Evolutionary conservation across 2,113 vertebrate genomes (phyloP).

Genomic region (Zeus faber): DNA sequence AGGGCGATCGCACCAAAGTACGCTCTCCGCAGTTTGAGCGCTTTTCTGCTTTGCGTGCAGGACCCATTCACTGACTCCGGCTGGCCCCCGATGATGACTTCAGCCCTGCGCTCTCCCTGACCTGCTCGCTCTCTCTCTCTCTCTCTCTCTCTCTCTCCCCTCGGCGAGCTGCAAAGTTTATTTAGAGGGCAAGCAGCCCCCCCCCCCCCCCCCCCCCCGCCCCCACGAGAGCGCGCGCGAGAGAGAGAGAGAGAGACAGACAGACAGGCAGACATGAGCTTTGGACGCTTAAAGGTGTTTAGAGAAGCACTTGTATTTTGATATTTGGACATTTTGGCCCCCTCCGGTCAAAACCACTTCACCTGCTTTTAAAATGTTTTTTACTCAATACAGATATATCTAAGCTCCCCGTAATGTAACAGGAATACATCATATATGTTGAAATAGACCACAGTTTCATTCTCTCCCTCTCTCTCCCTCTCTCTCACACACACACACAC

Average conservation of each 20-base stretch:
- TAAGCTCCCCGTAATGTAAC: no score
- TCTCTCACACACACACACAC: no score
- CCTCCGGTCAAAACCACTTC: no score
- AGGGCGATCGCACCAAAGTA: conserved; percentile 30
- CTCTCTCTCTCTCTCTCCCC: conserved; percentile 55
- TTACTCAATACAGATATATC: no score
- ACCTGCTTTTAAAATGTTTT: no score
- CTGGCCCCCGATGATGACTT: conserved; percentile 72
- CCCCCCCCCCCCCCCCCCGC: no score
- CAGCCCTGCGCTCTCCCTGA: conserved; percentile 63
- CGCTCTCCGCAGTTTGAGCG: conserved; percentile 62
- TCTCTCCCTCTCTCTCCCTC: no score
- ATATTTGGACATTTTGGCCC: no score
- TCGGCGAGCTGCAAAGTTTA: conserved; percentile 74
- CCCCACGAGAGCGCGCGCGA: conserved; percentile 51
- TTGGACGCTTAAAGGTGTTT: no score
- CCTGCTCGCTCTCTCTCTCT: conserved; percentile 42
- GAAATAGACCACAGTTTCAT: no score
- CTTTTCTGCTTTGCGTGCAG: conserved; percentile 63
- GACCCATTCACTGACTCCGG: conserved; percentile 63
- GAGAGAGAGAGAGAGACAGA: conserved; percentile 39
- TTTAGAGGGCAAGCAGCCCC: conserved; percentile 73
- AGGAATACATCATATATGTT: no score
- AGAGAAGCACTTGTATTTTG: no score
- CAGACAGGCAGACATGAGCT: conserved; percentile 6